Evolutionary conservation across 2,797 vertebrate genomes (phyloP), one percentile per base, ranked within the genome.

Genomic region (Sebastes iracundus): DNA sequence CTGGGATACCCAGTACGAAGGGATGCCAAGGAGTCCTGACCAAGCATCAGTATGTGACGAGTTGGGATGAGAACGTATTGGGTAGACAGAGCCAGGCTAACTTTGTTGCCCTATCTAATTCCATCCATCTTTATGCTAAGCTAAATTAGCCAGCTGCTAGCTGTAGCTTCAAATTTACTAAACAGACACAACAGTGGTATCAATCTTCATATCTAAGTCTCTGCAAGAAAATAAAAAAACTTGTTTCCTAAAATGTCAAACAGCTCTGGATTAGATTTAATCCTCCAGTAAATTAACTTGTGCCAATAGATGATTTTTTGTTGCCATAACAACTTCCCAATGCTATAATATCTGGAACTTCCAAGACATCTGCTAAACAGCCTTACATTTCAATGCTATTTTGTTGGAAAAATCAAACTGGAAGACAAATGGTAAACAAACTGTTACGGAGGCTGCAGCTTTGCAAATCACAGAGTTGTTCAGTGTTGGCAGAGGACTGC

Each of bases 371-470:
- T 72, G 30, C 20, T 46, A 7, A 52, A 55, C 35, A 38, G 42
- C 4, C 4, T 61, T 62, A 30, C 1, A 73, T 73, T 9, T 3
- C 35, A 75, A 35, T 52, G 4, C 10, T 64, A 4, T 55, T 75
- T 68, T 62, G 27, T 53, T 53, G 8, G 3, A 33, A 42, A 62
- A 60, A 60, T 18, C 7, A 6, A 83, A 72, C 30, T 33, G 3
- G 11, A 83, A 72, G 75, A 63, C 64, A 72, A 61, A 86, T 56
- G 38, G 46, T 35, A 30, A 69, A n/a, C 25, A 75, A 73, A 73
- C 14, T 8, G 14, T 76, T 73, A 16, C 23, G 5, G 32, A 80
- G 38, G 27, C 42, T 27, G 25, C 6, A 33, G 63, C 56, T 79
- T 76, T 75, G 73, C 16, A 72, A 76, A 55, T 75, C 64, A 65